phyloP scores from a whole-genome alignment of 2,797 vertebrate species.

The Monodelphis domestica region DNA sequence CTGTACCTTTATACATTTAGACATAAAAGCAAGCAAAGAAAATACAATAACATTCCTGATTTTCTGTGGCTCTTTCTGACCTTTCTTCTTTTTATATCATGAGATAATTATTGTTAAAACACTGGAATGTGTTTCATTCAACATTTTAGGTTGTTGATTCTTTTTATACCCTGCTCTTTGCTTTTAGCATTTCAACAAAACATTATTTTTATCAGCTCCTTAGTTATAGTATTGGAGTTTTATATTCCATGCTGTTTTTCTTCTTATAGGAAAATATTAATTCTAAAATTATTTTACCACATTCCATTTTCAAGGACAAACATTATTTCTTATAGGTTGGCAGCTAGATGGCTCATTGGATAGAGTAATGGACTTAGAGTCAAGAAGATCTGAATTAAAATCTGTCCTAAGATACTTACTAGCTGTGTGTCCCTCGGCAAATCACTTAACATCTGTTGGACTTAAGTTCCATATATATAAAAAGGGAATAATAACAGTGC shows the following conservation, averaged over 20 bases:
- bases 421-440: background rate
- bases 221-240: background rate
- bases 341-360: background rate
- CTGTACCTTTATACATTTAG: background rate
- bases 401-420: background rate
- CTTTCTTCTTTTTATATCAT: background rate
- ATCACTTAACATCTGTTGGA: background rate
- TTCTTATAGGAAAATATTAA: background rate
- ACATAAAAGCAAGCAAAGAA: background rate
- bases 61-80: background rate
- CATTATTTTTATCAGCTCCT: background rate
- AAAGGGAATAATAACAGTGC: background rate
- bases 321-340: background rate
- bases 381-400: background rate
- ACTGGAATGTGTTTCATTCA: background rate
- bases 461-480: background rate
- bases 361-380: background rate
- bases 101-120: background rate
- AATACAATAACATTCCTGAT: background rate
- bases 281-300: background rate
- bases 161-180: background rate
- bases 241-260: background rate
- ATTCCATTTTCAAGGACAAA: background rate
- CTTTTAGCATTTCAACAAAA: background rate
- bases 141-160: background rate